Conservation (phyloP, 1,140 invertebrate genomes). For the Nixonia krombeini region DNA sequence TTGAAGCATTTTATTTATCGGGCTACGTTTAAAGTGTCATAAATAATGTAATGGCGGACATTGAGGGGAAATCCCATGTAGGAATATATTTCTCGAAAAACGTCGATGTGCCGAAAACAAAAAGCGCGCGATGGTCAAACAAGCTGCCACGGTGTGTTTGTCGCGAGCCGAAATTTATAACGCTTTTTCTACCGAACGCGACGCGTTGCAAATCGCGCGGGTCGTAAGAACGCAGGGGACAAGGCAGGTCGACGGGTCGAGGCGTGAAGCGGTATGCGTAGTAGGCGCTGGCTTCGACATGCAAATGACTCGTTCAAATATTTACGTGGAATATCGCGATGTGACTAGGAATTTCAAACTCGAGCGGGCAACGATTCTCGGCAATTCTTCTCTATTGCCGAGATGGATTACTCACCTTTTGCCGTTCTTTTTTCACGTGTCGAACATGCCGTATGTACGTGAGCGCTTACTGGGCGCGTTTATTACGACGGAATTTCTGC, state of each 20-base stretch:
- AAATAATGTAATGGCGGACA: no score
- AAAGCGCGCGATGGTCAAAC: no score
- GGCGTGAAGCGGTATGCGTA: slow-evolving; percentile 28
- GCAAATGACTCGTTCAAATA: slow-evolving; percentile 50
- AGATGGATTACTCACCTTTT: slow-evolving; percentile 3
- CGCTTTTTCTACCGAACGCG: slow-evolving; percentile 16
- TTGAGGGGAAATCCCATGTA: no score
- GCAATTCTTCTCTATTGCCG: slow-evolving; percentile 24
- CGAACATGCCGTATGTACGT: no score
- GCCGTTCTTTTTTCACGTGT: background rate
- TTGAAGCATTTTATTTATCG: no score
- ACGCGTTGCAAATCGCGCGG: slow-evolving; percentile 5
- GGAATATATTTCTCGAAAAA: no score
- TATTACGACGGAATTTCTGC: no score
- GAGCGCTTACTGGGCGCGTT: no score
- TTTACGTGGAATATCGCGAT: slow-evolving; percentile 41
- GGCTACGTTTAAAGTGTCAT: no score
- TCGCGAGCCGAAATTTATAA: slow-evolving; percentile 24
- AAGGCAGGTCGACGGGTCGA: slow-evolving; percentile 5
- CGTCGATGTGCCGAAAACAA: no score
- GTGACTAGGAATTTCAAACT: slow-evolving; percentile 38
- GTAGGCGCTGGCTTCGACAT: slow-evolving; percentile 43
- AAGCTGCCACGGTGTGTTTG: slow-evolving; percentile 20
- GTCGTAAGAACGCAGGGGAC: slow-evolving; percentile 3
- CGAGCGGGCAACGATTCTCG: slow-evolving; percentile 29